Evolutionary conservation across 1,140 invertebrate species (phyloP).

Genomic region (Formica exsecta): DNA sequence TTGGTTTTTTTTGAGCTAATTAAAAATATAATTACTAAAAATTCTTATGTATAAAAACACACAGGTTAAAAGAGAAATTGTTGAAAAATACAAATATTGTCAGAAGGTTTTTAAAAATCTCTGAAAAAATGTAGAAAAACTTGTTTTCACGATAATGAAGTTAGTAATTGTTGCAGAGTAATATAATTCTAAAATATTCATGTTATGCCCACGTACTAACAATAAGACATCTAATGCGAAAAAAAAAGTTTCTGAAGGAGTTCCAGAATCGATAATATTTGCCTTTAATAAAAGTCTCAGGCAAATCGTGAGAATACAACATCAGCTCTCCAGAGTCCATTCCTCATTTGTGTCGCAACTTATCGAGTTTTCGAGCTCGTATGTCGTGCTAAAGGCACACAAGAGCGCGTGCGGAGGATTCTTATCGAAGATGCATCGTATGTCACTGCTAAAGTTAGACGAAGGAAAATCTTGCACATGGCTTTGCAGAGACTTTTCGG

Average conservation of each 20-base stretch:
- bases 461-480: slow-evolving; percentile 35
- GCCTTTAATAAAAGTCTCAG: slow-evolving; percentile 11
- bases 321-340: background rate
- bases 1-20: background rate
- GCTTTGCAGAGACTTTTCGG: slow-evolving; percentile 51
- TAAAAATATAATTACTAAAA: background rate
- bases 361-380: slow-evolving; percentile 34
- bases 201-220: too few species aligned
- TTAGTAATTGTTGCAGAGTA: background rate
- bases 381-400: background rate
- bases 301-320: slow-evolving; percentile 17
- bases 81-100: too few species aligned
- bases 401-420: background rate
- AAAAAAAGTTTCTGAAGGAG: background rate
- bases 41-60: background rate
- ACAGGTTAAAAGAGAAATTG: background rate
- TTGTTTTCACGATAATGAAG: background rate
- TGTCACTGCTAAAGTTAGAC: slow-evolving; percentile 43
- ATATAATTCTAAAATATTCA: background rate
- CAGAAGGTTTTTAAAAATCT: background rate
- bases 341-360: slow-evolving; percentile 29
- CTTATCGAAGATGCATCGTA: slow-evolving; percentile 57
- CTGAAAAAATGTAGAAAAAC: background rate
- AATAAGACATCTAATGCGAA: background rate
- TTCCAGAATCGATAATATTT: background rate